Evolutionary conservation across 2,888 invertebrate species (phyloP), one percentile per base, ranked within the genome.

Genomic region (Kuschelorhynchus macadamiae): DNA sequence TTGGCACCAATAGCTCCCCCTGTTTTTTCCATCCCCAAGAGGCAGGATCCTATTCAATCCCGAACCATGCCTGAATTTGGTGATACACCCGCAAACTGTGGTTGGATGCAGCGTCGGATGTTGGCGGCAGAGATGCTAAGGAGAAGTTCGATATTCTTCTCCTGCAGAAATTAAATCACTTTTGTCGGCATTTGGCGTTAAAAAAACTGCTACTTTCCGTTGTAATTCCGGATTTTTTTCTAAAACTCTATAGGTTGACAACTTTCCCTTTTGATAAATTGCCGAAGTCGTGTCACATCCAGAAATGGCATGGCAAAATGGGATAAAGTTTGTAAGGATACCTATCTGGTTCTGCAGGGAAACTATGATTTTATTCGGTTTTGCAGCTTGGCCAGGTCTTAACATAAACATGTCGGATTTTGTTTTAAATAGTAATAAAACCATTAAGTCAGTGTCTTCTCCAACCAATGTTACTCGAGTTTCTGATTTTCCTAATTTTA

Each of bases 11-110:
- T 7, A 11, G 12, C 11, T 36, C 36, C 3, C 36, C 36, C 2
- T 36, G 36, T 11, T 36, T 36, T 36, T 11, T 36, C 12, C 36
- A 36, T n/a, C 36, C 36, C 36, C 36, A 36, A 36, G 36, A 11
- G 11, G 36, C 11, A n/a, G 36, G 36, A 7, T 11, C n/a, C 12
- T 7, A 36, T 11, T 11, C 11, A 36, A 7, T 36, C 12, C 36
- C 36, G 3, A 36, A 11, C 36, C 36, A 36, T 3, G 11, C 36
- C 3, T 11, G n/a, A n/a, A n/a, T n/a, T n/a, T n/a, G n/a, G n/a
- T n/a, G n/a, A n/a, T n/a, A n/a, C n/a, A n/a, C n/a, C n/a, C n/a
- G n/a, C n/a, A n/a, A n/a, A n/a, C n/a, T n/a, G n/a, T n/a, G n/a
- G n/a, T n/a, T n/a, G n/a, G n/a, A n/a, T n/a, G n/a, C n/a, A n/a